phyloP scores from a whole-genome alignment of 2,888 invertebrate genomes.

The Parapristionchus giblindavisi region DNA sequence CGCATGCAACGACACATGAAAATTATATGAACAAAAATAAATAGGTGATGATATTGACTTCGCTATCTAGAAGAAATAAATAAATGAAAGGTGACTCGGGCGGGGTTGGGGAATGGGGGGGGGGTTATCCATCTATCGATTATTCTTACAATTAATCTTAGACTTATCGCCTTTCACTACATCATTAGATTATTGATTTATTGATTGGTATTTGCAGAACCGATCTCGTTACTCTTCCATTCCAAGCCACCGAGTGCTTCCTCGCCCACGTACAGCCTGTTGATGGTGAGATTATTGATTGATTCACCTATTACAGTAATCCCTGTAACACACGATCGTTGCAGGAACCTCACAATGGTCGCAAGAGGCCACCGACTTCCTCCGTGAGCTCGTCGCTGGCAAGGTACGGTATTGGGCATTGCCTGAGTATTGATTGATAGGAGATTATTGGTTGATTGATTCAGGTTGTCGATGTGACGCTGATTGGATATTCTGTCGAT shows the following conservation, averaged over 20 bases:
- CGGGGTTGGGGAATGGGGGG: not conserved
- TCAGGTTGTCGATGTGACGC: constrained; percentile 44
- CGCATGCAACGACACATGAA: no score
- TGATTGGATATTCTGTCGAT: constrained; percentile 61
- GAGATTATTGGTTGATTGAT: not conserved
- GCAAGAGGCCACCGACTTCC: constrained; percentile 57
- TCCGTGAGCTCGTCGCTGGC: constrained; percentile 54
- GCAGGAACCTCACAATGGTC: constrained; percentile 62
- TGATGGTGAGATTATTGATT: constrained; percentile 74
- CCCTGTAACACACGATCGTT: constrained; percentile 23
- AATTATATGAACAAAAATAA: no score
- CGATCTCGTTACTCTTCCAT: constrained; percentile 92
- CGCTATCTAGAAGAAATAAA: no score
- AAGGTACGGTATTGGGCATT: constrained; percentile 47
- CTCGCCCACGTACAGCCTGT: constrained; percentile 87
- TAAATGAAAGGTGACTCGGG: not conserved
- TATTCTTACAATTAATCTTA: no score
- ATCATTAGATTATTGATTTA: not conserved
- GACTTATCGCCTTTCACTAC: no score
- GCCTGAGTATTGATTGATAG: not conserved
- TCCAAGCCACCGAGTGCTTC: constrained; percentile 94
- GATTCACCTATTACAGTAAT: not conserved
- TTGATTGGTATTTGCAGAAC: constrained; percentile 73
- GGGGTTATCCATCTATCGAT: not conserved
- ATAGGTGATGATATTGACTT: no score